Percentiles rank a stretch among this genome's conserved stretches.
Conservation (phyloP, 2,797 vertebrate genomes). For the Danionella dracula region DNA sequence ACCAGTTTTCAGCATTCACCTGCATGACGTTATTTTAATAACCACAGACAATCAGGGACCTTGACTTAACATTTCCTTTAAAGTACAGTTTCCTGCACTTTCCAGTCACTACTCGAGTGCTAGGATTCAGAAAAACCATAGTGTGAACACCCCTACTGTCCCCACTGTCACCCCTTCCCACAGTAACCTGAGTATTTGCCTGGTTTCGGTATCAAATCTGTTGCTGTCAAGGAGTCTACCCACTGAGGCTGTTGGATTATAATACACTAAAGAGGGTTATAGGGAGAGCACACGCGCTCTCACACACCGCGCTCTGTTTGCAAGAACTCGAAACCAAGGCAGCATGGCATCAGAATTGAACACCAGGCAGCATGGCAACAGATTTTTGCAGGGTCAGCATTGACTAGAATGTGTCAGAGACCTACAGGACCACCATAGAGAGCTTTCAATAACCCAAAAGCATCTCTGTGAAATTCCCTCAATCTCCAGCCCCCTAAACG, state of each 20-base stretch:
- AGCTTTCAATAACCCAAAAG: background rate
- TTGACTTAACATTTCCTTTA: too few relatives aligned
- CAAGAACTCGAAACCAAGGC: too few relatives aligned
- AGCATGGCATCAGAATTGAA: too few relatives aligned
- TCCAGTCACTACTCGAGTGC: too few relatives aligned
- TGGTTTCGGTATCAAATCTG: conserved; percentile 42
- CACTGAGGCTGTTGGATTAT: conserved; percentile 38
- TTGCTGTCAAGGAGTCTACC: conserved; percentile 26
- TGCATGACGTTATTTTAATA: too few relatives aligned
- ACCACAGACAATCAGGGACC: too few relatives aligned
- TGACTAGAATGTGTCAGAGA: background rate
- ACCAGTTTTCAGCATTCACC: too few relatives aligned
- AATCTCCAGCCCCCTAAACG: conserved; percentile 7
- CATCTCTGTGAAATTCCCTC: conserved; percentile 9
- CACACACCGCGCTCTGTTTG: background rate
- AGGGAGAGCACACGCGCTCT: background rate
- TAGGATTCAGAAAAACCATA: too few relatives aligned
- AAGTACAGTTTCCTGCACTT: too few relatives aligned
- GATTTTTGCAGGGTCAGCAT: background rate
- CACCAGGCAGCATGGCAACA: background rate
- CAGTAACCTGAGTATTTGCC: conserved; percentile 29
- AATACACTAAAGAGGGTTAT: conserved; percentile 15
- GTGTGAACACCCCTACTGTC: too few relatives aligned
- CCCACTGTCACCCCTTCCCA: too few relatives aligned
- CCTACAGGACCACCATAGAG: background rate